Evolutionary conservation across 1,140 invertebrate genomes (phyloP), one percentile per base, ranked within the genome.

Genomic region (Bombyx mandarina): DNA sequence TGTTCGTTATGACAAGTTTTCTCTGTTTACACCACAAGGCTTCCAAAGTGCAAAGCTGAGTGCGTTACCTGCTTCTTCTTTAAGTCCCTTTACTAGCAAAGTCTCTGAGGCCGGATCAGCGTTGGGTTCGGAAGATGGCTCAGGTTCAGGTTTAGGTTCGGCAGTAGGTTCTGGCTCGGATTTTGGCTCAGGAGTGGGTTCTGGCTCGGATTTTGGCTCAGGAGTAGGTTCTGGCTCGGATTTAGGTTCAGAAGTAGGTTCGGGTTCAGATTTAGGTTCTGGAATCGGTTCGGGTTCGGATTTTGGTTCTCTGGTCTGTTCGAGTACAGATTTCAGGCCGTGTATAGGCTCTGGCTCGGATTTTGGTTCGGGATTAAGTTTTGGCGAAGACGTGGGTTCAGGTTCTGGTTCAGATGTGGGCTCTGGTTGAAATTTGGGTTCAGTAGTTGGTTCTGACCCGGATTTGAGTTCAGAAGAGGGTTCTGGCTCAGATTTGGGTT

Each of bases 141-240:
- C 66, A 62, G 88, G 78, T 73, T 88, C 84, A 2, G 89, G 79
- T 70, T 86, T 77, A 4, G 84, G 77, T 58, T 88, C 82, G 4
- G 88, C 63, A 61, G 77, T 82, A 6, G 89, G 86, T 67, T 82
- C 74, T 8, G 89, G 84, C 61, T 90, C 79, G 8, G 77, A 65
- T 69, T 75, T 76, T 0, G 87, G 80, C 59, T 89, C 85, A 0
- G 83, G 63, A 50, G 75, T 77, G 0, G 89, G 82, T 56, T 90
- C 82, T 0, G 83, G 73, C 61, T 88, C 77, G 2, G 80, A 68
- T 60, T 86, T 80, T 2, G 89, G 79, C 61, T 89, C 76, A 43
- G 79, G 54, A 42, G 63, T 55, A 12, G 79, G 67, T 61, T 90
- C 82, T 0, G 85, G 77, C 59, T 12, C 43, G 1, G 64, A 56